Evolutionary conservation across 2,888 invertebrate genomes (phyloP).

Genomic region (Mechanitis messenoides): DNA sequence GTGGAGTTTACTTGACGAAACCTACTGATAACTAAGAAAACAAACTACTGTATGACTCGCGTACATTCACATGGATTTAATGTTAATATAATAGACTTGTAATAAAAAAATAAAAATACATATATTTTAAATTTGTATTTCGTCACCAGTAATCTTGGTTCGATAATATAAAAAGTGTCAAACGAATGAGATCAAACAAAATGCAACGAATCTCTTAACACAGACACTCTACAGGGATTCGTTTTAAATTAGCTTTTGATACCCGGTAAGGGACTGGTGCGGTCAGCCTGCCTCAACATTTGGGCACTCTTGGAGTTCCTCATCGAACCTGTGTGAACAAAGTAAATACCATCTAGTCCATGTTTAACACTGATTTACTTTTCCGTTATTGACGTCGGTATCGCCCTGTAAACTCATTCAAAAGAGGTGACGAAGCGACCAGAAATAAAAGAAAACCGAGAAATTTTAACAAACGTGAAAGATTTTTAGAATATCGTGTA

Average conservation of each 20-base stretch:
- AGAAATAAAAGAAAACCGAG: constrained; percentile 17
- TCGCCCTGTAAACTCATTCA: constrained; percentile 30
- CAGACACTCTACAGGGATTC: constrained; percentile 63
- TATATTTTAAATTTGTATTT: constrained; percentile 41
- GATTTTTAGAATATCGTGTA: not conserved
- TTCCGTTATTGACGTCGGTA: constrained; percentile 14
- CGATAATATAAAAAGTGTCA: constrained; percentile 40
- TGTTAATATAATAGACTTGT: constrained; percentile 16
- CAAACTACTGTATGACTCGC: constrained; percentile 15
- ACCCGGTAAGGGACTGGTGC: constrained; percentile 78
- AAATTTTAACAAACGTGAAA: constrained; percentile 21
- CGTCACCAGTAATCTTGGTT: constrained; percentile 57
- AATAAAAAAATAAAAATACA: constrained; percentile 11
- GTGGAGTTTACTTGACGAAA: constrained; percentile 31
- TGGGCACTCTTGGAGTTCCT: constrained; percentile 81
- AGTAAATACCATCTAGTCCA: constrained; percentile 67
- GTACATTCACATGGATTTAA: constrained; percentile 20
- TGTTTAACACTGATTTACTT: constrained; percentile 25
- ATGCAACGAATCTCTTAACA: constrained; percentile 56
- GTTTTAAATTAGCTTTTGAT: constrained; percentile 61
- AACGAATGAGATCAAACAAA: constrained; percentile 43
- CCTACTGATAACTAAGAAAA: constrained; percentile 22
- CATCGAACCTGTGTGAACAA: constrained; percentile 78
- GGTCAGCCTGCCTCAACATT: constrained; percentile 80
- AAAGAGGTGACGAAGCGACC: constrained; percentile 13